Evolutionary conservation across 2,797 vertebrate genomes (phyloP), one percentile per base, ranked within the genome.

Genomic region (Mormyrus hasselquistii): DNA sequence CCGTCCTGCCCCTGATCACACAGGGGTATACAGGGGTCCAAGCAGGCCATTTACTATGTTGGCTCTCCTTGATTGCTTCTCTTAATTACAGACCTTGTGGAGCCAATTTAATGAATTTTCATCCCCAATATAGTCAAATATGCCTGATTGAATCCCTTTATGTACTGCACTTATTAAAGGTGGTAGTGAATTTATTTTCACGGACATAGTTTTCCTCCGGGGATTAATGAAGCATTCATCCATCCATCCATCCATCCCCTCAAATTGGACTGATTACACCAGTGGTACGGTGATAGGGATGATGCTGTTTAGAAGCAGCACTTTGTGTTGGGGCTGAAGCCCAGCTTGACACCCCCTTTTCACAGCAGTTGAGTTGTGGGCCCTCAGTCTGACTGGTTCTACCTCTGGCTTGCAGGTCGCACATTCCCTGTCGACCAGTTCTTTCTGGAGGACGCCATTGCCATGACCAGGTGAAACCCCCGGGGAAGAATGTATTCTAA

Each of bases 341-440:
- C 22, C 76, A 19, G 47, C 47, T 76, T 44, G 16, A 50, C 14
- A 16, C 47, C 47, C 69, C 10, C 49, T 19, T 12, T 44, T 52
- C 8, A 6, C 29, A 0, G 8, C 65, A 29, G 22, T 4, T 41
- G 29, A 69, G 57, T 25, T 53, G 29, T 22, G 41, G 34, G 38
- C 76, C 41, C 16, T 47, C 38, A 3, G 38, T 47, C 76, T 82
- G 57, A 69, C 19, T 69, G 44, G 25, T 1, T 10, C 50, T 50
- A 14, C 7, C 52, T 82, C 49, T 79, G 19, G 90, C 84, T 90
- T 90, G 53, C 90, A 99, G 99, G 98, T n/a, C 96, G 95, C 49
- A 97, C 98, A 0, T 99, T 98, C 93, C 98, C 98, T 19, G 98
- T 99, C 62, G 97, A 99, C 91, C 97, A 99, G 91, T 98, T 97